A percentile compares a stretch with the other conserved stretches of the same genome.
Conservation (phyloP, 2,113 vertebrate species). For the Actenoides lindsayi region DNA sequence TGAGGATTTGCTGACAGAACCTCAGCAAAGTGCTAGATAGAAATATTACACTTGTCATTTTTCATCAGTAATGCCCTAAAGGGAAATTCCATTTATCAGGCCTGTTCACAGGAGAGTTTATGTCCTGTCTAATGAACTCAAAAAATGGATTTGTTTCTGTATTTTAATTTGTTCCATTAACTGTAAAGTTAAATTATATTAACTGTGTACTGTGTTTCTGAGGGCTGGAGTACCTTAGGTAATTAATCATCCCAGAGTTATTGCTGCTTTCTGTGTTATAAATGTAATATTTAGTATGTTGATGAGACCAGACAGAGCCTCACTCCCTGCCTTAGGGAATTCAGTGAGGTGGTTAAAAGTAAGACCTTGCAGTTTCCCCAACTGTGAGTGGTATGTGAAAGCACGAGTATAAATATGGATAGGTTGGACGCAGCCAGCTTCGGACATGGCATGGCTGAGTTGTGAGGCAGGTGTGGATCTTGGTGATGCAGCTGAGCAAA, state of each 20-base stretch:
- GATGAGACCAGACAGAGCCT: not conserved
- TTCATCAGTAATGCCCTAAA: slow-evolving; percentile 29
- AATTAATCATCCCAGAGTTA: slow-evolving; percentile 35
- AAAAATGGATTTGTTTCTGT: not conserved
- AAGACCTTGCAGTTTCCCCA: not conserved
- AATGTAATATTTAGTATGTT: not conserved
- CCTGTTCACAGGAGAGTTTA: slow-evolving; percentile 8
- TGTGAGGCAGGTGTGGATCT: not conserved
- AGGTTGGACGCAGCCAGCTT: not conserved
- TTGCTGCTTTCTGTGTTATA: not conserved
- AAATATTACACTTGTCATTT: slow-evolving; percentile 41
- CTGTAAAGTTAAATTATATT: slow-evolving; percentile 46
- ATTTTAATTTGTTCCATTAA: slow-evolving; percentile 33
- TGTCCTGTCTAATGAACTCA: slow-evolving; percentile 12
- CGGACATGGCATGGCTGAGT: rapidly evolving
- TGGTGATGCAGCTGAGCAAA: not conserved
- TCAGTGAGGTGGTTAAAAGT: not conserved
- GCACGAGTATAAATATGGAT: not conserved
- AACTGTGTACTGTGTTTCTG: slow-evolving; percentile 32
- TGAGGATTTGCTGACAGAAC: not conserved
- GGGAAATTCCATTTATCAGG: slow-evolving; percentile 6
- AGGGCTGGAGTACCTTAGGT: not conserved
- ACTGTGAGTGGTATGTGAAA: not conserved
- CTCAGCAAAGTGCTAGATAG: not conserved
- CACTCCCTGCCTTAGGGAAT: not conserved